A percentile compares a stretch with the other conserved stretches of the same genome.
These are phyloP conservation scores for Riparia riparia DNA, from an alignment of 2,113 vertebrate species.

Conservation along the genomic window DNA sequence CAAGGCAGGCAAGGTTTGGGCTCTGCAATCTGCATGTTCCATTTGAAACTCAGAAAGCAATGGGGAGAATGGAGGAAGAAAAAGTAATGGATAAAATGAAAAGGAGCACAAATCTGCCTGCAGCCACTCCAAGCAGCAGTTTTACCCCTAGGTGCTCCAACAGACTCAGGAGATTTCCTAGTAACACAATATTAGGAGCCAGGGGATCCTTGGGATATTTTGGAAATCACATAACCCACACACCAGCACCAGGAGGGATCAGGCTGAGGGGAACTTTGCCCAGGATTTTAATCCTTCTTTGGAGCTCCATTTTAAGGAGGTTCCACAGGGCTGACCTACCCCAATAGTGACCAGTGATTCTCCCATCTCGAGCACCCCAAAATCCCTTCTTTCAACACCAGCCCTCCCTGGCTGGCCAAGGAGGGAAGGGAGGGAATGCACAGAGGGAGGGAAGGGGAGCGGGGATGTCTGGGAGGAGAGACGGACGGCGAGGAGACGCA, in stretches of 20 bases:
- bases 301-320: neutral
- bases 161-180: neutral
- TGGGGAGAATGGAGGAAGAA: neutral
- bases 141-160: neutral
- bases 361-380: neutral
- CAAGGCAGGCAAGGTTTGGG: constrained; percentile 6
- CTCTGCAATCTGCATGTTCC: constrained; percentile 62
- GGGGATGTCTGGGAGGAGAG: neutral
- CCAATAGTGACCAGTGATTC: neutral
- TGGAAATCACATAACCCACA: neutral
- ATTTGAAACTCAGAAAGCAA: constrained; percentile 49
- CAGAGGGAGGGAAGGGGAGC: neutral
- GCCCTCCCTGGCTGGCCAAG: neutral
- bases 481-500: fast-evolving
- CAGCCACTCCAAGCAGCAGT: neutral
- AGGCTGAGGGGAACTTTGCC: neutral
- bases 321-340: neutral
- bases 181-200: neutral
- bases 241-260: neutral
- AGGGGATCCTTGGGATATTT: neutral
- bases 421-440: neutral
- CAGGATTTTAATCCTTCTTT: neutral
- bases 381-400: neutral
- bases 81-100: constrained; percentile 51
- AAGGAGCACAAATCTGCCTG: constrained; percentile 16